A percentile compares a stretch with the other conserved stretches of the same genome.
Evolutionary conservation across 2,113 vertebrate species (phyloP).

Genomic region (Coregonus clupeaformis): DNA sequence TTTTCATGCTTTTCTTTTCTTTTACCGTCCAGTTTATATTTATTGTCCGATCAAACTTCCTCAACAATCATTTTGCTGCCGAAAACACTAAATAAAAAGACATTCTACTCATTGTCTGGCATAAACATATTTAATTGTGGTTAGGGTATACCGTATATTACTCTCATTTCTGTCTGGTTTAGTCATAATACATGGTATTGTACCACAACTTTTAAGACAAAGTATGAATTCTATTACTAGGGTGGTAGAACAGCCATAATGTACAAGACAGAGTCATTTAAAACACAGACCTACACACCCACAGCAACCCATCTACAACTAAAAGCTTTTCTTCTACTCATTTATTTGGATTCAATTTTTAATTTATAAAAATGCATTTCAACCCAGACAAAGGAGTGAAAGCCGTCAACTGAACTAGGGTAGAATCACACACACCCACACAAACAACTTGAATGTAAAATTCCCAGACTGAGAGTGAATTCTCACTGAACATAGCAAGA

Average conservation of each 20-base stretch:
- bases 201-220: constrained; percentile 63
- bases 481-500: constrained; percentile 58
- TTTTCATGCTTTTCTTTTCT: constrained; percentile 70
- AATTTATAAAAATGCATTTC: constrained; percentile 33
- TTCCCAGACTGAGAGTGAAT: constrained; percentile 62
- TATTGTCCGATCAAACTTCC: constrained; percentile 66
- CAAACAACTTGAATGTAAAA: constrained; percentile 47
- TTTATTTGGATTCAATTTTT: constrained; percentile 61
- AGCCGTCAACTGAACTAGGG: constrained; percentile 41
- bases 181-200: constrained; percentile 61
- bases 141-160: constrained; percentile 30
- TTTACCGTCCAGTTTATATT: constrained; percentile 69
- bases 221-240: constrained; percentile 44
- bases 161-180: constrained; percentile 57
- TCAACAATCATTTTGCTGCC: constrained; percentile 49
- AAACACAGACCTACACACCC: constrained; percentile 58
- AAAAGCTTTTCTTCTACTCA: constrained; percentile 66
- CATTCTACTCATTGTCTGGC: constrained; percentile 55
- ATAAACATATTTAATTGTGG: constrained; percentile 65
- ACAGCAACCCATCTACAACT: constrained; percentile 52
- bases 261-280: constrained; percentile 58
- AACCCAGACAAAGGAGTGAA: constrained; percentile 60
- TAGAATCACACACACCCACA: constrained; percentile 44
- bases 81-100: constrained; percentile 58
- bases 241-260: constrained; percentile 46